A percentile compares a stretch with the other conserved stretches of the same genome.
These are phyloP conservation scores for Itoplectis maculator DNA, from an alignment of 2,888 invertebrate genomes.

Conservation along the genomic window DNA sequence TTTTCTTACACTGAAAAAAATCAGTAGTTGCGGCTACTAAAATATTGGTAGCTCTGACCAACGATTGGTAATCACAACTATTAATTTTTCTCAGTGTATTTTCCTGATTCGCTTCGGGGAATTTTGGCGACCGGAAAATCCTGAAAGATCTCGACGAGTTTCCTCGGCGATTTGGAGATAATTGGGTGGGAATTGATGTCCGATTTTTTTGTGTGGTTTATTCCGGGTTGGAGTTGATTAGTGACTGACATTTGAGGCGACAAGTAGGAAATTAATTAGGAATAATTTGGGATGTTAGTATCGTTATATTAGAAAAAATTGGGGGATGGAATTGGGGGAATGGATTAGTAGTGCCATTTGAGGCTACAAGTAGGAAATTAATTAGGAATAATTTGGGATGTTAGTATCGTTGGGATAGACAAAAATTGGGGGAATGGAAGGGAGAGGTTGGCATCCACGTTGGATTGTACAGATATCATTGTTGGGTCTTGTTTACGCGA, in stretches of 20 bases:
- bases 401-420: not conserved
- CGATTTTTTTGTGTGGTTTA: not conserved
- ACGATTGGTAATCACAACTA: too few relatives aligned
- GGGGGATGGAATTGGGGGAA: not conserved
- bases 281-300: not conserved
- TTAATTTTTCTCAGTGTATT: too few relatives aligned
- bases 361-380: not conserved
- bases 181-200: not conserved
- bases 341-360: too few relatives aligned
- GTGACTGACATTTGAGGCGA: too few relatives aligned
- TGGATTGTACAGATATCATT: not conserved
- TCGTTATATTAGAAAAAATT: not conserved
- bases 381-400: not conserved
- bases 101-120: not conserved
- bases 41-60: too few relatives aligned
- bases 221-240: not conserved
- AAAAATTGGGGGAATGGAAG: not conserved
- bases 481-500: conserved; percentile 7
- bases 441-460: not conserved
- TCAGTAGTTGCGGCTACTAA: too few relatives aligned
- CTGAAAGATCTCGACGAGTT: not conserved
- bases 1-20: too few relatives aligned
- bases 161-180: not conserved
- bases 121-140: not conserved
- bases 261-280: not conserved